phyloP scores from a whole-genome alignment of 2,113 vertebrate species.

The Suricata suricatta region DNA sequence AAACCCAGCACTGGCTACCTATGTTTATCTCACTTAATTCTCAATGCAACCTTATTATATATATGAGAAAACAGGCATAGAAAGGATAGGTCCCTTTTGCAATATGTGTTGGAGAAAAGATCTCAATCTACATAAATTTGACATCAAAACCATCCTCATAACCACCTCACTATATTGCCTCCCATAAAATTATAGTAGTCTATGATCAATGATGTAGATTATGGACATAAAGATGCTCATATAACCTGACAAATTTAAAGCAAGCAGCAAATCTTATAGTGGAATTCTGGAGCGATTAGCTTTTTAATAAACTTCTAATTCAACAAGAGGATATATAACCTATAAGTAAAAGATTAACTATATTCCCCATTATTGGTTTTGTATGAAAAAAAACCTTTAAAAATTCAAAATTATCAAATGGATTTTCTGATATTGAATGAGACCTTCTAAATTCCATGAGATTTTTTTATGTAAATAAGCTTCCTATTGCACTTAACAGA shows the following conservation, averaged over 20 bases:
- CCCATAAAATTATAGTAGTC: background rate
- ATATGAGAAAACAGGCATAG: background rate
- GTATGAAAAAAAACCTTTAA: background rate
- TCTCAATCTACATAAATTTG: background rate
- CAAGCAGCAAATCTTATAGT: constrained; percentile 18
- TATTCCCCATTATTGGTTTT: background rate
- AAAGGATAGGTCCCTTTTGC: constrained; percentile 2
- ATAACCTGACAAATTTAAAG: constrained; percentile 13
- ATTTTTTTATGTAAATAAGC: background rate
- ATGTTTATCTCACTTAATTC: constrained; percentile 16
- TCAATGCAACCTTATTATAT: constrained; percentile 3
- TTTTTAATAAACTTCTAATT: constrained; percentile 45
- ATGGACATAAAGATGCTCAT: background rate
- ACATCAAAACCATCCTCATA: constrained; percentile 45
- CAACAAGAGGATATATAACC: background rate
- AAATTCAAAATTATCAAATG: constrained; percentile 24
- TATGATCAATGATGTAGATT: background rate
- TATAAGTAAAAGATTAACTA: constrained; percentile 1
- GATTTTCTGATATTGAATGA: constrained; percentile 32
- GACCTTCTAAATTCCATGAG: constrained; percentile 28
- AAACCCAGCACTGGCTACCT: background rate
- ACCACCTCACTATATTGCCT: background rate
- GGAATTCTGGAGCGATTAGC: background rate
- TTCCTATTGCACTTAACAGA: constrained; percentile 10
- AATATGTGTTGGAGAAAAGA: background rate